A percentile compares a stretch with the other conserved stretches of the same genome.
Evolutionary conservation across 35 echinoderm and acorn worm genomes (phyloP).

Genomic region (Heliocidaris tuberculata): DNA sequence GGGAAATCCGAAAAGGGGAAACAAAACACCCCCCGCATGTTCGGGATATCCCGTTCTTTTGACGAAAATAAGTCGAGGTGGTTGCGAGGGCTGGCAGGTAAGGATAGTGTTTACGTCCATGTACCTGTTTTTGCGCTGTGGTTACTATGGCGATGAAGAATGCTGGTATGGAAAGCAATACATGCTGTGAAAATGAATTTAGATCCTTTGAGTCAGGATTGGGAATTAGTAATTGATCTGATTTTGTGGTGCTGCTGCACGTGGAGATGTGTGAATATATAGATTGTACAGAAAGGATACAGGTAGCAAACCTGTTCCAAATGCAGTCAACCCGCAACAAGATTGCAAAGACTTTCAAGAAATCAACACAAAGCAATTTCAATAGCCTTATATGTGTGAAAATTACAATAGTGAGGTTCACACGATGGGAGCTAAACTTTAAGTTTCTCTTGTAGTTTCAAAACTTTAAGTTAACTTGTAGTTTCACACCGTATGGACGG

Average conservation of each 20-base stretch:
- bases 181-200: neutral
- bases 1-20: conserved; percentile 9
- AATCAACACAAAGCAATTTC: no score
- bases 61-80: neutral
- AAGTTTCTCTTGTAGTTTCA: no score
- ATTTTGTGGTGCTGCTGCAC: neutral
- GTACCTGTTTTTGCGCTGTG: neutral
- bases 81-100: neutral
- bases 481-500: no score
- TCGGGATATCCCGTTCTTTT: neutral
- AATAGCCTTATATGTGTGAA: no score
- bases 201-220: neutral
- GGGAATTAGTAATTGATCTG: neutral
- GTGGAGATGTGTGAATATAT: neutral
- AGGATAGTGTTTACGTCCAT: neutral
- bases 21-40: neutral
- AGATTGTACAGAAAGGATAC: neutral
- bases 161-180: neutral
- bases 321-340: neutral
- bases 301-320: neutral
- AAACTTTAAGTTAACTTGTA: no score
- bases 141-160: neutral
- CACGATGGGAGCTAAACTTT: no score
- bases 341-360: no score
- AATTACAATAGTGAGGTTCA: no score